Conservation (phyloP, 2,113 vertebrate species). For the Rhizomys pruinosus region DNA sequence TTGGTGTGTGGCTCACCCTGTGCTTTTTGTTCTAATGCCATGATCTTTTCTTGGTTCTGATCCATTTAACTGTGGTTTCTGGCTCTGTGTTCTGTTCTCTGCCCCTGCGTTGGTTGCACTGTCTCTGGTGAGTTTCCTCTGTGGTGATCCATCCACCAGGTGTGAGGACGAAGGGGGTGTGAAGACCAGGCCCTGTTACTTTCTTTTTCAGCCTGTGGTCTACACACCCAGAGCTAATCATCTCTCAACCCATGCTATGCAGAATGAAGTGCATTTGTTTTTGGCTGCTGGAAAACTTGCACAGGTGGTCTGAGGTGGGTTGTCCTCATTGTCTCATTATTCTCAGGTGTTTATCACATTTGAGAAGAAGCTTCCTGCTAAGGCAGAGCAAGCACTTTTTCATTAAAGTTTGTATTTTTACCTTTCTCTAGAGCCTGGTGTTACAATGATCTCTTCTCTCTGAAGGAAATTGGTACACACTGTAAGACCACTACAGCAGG, state of each 20-base stretch:
- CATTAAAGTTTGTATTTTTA: background rate
- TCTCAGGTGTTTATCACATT: background rate
- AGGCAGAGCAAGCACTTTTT: background rate
- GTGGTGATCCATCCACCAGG: too few species aligned
- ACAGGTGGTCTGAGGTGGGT: background rate
- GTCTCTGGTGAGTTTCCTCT: background rate
- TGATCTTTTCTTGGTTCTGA: background rate
- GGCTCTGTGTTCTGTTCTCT: background rate
- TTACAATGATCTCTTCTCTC: background rate
- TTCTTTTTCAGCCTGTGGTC: too few species aligned
- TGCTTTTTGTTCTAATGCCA: background rate
- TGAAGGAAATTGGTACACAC: background rate
- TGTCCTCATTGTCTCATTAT: background rate
- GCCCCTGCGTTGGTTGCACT: background rate
- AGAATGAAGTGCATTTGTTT: background rate
- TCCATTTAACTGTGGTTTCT: background rate
- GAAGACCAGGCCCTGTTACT: background rate
- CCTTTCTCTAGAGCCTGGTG: background rate
- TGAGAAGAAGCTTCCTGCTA: background rate
- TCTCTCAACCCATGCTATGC: too few species aligned
- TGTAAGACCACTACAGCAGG: background rate
- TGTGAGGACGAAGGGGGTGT: too few species aligned
- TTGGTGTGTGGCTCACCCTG: background rate
- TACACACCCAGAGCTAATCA: too few species aligned
- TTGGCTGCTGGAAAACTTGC: background rate